These are phyloP conservation scores for Notolabrus celidotus DNA, from an alignment of 2,797 vertebrate genomes.

Conservation along the genomic window DNA sequence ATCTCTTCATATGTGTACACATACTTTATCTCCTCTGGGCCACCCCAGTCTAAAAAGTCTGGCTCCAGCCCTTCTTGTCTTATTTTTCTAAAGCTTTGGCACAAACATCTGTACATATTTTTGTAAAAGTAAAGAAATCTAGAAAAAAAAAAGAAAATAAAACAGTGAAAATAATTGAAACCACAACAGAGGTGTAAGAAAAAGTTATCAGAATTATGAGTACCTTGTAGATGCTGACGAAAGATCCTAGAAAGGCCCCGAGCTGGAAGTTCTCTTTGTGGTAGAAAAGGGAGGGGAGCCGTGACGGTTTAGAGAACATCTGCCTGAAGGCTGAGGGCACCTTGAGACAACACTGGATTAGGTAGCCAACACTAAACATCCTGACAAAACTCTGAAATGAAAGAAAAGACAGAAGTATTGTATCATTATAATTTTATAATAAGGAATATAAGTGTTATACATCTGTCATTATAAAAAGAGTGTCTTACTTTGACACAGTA, in stretches of 20 bases:
- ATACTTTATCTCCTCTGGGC: too few species aligned
- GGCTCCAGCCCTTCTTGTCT: too few species aligned
- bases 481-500: conserved; percentile 96
- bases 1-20: too few species aligned
- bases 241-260: conserved; percentile 96
- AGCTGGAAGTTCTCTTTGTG: conserved; percentile 99
- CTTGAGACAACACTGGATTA: conserved; percentile 98
- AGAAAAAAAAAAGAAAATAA: not conserved
- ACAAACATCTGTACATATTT: too few species aligned
- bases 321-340: conserved; percentile 95
- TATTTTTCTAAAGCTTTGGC: too few species aligned
- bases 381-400: conserved; percentile 92
- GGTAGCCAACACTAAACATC: conserved; percentile 98
- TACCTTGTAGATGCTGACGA: conserved; percentile 99
- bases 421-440: not conserved
- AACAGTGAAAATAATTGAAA: too few species aligned
- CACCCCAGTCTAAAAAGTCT: too few species aligned
- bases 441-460: not conserved
- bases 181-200: too few species aligned
- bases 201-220: too few species aligned
- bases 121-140: too few species aligned
- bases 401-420: not conserved
- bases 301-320: conserved; percentile 94
- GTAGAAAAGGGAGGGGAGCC: conserved; percentile 94
- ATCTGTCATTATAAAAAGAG: not conserved